A percentile compares a stretch with the other conserved stretches of the same genome.
phyloP scores from a whole-genome alignment of 37 sponge, comb jelly and placozoan species.

The Bolinopsis microptera region DNA sequence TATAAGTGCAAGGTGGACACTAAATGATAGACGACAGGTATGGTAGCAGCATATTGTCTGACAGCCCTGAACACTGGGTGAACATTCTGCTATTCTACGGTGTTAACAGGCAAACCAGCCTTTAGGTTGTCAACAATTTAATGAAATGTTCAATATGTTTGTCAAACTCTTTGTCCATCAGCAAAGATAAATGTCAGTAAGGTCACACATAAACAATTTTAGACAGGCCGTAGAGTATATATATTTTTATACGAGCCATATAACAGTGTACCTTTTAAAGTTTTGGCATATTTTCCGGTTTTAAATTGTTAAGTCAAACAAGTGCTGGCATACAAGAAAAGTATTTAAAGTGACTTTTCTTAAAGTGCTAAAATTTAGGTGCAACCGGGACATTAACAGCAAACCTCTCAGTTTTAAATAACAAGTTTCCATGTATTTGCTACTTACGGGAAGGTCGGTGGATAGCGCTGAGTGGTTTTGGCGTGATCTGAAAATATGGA shows the following conservation, averaged over 20 bases:
- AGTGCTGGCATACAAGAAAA: not conserved
- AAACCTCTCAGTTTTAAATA: not conserved
- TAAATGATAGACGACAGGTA: not conserved
- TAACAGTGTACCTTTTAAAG: not conserved
- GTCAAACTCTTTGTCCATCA: not conserved
- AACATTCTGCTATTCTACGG: not conserved
- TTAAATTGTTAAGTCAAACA: not conserved
- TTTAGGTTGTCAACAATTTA: not conserved
- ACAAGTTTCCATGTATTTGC: not conserved
- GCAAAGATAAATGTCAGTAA: not conserved
- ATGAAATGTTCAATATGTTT: not conserved
- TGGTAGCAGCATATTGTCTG: not conserved
- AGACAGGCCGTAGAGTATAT: not conserved
- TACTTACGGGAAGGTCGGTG: constrained; percentile 50
- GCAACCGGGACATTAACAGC: not conserved
- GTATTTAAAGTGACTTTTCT: not conserved
- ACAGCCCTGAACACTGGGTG: not conserved
- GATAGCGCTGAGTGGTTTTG: not conserved
- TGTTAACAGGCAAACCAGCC: not conserved
- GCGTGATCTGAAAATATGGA: constrained; percentile 22
- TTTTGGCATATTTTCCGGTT: not conserved
- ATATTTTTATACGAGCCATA: not conserved
- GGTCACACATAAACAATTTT: not conserved
- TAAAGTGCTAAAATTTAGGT: not conserved
- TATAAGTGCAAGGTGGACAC: not conserved